Base-by-base conservation (phyloP, 2,113 vertebrate species). In the Phaethon lepturus region DNA sequence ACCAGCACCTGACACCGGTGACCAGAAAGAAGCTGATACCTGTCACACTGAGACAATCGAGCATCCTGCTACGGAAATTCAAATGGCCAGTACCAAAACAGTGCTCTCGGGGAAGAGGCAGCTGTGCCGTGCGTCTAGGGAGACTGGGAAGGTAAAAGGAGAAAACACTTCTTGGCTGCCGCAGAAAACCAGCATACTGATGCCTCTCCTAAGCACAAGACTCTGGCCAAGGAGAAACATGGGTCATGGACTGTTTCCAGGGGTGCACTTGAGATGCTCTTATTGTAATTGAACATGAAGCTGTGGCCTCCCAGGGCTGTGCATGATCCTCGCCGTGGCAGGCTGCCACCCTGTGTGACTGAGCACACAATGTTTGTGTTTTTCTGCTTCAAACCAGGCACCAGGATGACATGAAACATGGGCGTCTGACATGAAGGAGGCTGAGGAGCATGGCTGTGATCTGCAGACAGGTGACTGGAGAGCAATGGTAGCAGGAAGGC, bases 291-390 rank as follows among this genome's bases (percentile, higher is more conserved):
- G 82, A 88, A 75, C 7, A 4, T 4, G 68, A 84, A 86, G 78
- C 90, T 17, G 71, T 6, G 58, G 67, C 68, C 63, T 83, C 55
- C 38, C 22, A 42, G 63, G 50, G 82, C 59, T 20, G 49, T 0
- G 2, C 18, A 11, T 0, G 0, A 50, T 77, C 38, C 78, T 63
- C 0, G 0, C 78, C 1, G 0, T 10, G 45, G 72, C 2, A 5
- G 33, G 63, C 56, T 81, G 90, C 69, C 53, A n/a, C 20, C 12
- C 42, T 14, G 31, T 13, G 28, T 20, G 53, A 38, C 66, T 10
- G 33, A 87, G 50, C 62, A 44, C 0, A 2, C 42, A 29, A 23
- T 44, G 20, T 9, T 63, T 9, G 28, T 23, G 44, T 4, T 58
- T 25, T 67, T 52, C 86, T 76, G 66, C 77, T 85, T 49, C 77